These are phyloP conservation scores for Vesta saturnalis DNA, from an alignment of 2,888 invertebrate genomes.

Conservation along the genomic window DNA sequence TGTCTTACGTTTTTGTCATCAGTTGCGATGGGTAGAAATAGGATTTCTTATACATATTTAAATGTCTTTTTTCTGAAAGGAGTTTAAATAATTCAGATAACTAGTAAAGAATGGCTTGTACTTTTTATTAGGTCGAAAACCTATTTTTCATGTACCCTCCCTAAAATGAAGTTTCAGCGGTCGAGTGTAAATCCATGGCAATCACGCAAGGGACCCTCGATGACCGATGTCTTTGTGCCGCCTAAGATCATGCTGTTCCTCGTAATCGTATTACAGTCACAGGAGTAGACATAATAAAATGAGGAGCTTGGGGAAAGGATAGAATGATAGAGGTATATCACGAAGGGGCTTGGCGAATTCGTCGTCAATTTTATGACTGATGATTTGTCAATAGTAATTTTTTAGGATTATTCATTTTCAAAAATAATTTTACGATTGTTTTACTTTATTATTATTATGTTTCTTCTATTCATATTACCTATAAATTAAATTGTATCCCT, in stretches of 20 bases:
- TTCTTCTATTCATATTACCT: background rate
- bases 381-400: background rate
- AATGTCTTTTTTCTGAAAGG: background rate
- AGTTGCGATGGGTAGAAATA: no score
- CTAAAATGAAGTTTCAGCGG: slow-evolving; percentile 32
- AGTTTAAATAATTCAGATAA: slow-evolving; percentile 23
- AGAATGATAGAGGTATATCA: slow-evolving; percentile 22
- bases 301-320: slow-evolving; percentile 23
- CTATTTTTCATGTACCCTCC: slow-evolving; percentile 31
- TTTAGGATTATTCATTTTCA: background rate
- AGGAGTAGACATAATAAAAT: slow-evolving; percentile 34
- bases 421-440: no score
- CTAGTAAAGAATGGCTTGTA: slow-evolving; percentile 15
- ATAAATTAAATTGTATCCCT: background rate
- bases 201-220: slow-evolving; percentile 32
- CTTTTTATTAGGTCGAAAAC: slow-evolving; percentile 18
- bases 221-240: slow-evolving; percentile 36
- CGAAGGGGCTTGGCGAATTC: background rate
- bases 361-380: background rate
- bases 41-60: background rate
- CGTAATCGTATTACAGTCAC: slow-evolving; percentile 32
- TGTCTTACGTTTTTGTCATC: no score
- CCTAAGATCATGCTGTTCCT: slow-evolving; percentile 29
- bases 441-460: no score
- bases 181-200: slow-evolving; percentile 27